Conservation (phyloP, 2,888 invertebrate genomes). For the Hipparchia semele region DNA sequence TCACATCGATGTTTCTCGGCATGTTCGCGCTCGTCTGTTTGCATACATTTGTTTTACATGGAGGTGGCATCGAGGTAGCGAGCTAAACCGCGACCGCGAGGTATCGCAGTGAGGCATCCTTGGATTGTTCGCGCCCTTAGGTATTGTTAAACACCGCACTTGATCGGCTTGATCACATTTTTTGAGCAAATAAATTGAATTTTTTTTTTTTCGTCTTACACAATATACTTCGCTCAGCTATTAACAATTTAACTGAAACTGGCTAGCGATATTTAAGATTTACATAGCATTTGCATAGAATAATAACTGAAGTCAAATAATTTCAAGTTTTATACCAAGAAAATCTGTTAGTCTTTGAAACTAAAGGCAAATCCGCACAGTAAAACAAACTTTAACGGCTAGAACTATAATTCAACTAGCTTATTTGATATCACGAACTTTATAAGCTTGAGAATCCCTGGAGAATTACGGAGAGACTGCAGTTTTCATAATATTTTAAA, state of each 20-base stretch:
- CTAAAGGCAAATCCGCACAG: slow-evolving; percentile 3
- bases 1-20: too few relatives aligned
- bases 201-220: too few relatives aligned
- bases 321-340: not conserved
- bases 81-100: too few relatives aligned
- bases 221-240: too few relatives aligned
- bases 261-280: not conserved
- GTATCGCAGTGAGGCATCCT: too few relatives aligned
- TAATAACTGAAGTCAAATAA: not conserved
- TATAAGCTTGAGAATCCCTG: not conserved
- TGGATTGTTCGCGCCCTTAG: too few relatives aligned
- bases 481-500: not conserved
- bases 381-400: slow-evolving; percentile 2
- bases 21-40: too few relatives aligned
- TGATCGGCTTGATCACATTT: too few relatives aligned
- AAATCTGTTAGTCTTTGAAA: slow-evolving; percentile 3
- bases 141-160: too few relatives aligned
- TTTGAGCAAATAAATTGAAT: too few relatives aligned
- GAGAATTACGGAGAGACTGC: not conserved
- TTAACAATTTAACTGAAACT: not conserved
- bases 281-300: not conserved
- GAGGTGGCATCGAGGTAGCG: too few relatives aligned
- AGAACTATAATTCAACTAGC: slow-evolving; percentile 9
- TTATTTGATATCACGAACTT: slow-evolving; percentile 8
- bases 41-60: too few relatives aligned